phyloP scores from a whole-genome alignment of 2,888 invertebrate genomes.

The Anaspis maculata region DNA sequence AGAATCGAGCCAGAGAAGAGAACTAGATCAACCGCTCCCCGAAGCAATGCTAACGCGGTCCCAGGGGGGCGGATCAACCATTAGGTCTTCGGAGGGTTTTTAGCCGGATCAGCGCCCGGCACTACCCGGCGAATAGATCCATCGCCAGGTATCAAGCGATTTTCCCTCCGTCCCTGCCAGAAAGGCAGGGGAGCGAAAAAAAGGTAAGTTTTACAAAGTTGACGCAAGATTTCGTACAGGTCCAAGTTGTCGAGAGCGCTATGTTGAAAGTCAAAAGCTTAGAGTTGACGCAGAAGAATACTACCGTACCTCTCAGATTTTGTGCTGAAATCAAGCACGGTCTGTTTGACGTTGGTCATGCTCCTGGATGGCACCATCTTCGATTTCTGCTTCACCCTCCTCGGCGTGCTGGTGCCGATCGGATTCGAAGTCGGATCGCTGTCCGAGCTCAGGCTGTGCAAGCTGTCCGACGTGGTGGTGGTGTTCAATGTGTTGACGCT shows the following conservation, averaged over 20 bases:
- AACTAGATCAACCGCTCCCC: no score
- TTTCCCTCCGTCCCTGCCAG: no score
- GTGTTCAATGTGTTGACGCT: slow-evolving; percentile 54
- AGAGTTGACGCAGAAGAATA: slow-evolving; percentile 29
- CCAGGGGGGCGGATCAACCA: no score
- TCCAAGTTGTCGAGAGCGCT: no score
- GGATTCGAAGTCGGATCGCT: slow-evolving; percentile 50
- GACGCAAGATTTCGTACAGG: no score
- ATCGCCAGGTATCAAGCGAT: no score
- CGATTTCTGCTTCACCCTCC: slow-evolving; percentile 43
- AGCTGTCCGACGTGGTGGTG: slow-evolving; percentile 55
- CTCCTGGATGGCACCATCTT: slow-evolving; percentile 55
- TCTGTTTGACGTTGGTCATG: slow-evolving; percentile 53
- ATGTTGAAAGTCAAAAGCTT: no score
- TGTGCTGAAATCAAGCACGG: slow-evolving; percentile 24
- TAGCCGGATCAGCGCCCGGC: not conserved
- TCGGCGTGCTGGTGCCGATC: slow-evolving; percentile 46
- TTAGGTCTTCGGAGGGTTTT: not conserved
- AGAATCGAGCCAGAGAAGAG: no score
- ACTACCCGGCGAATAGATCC: no score
- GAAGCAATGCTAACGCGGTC: no score
- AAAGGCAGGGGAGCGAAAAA: no score
- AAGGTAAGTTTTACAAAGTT: no score
- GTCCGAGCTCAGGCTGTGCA: slow-evolving; percentile 59
- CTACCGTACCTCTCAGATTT: slow-evolving; percentile 28